phyloP scores from a whole-genome alignment of 2,888 invertebrate species.

The Caenorhabditis virilis region DNA sequence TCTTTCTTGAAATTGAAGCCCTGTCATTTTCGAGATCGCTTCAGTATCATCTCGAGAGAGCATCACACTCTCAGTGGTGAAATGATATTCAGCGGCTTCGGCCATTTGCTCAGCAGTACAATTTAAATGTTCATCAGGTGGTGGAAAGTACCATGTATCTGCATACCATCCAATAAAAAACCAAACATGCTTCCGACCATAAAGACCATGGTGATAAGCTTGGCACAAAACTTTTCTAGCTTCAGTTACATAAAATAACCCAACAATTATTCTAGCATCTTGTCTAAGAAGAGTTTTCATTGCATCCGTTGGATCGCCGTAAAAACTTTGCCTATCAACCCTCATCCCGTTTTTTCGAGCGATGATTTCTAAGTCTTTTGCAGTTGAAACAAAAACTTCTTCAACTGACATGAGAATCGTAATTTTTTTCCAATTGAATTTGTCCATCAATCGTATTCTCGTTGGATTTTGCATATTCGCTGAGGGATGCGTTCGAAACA shows the following conservation, averaged over 20 bases:
- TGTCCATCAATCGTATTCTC: constrained; percentile 6
- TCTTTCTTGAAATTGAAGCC: constrained; percentile 80
- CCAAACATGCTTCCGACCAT: constrained; percentile 96
- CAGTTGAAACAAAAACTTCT: constrained; percentile 82
- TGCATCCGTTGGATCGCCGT: constrained; percentile 91
- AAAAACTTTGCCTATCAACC: constrained; percentile 92
- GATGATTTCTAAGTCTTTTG: constrained; percentile 85
- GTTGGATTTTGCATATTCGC: constrained; percentile 84
- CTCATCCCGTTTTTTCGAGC: constrained; percentile 90
- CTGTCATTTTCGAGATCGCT: constrained; percentile 78
- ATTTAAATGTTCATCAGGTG: constrained; percentile 80
- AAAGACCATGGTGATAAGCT: constrained; percentile 85
- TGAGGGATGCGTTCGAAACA: constrained; percentile 97
- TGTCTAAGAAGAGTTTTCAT: constrained; percentile 88
- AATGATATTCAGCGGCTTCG: constrained; percentile 91
- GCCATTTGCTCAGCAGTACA: constrained; percentile 92
- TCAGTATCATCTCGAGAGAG: constrained; percentile 90
- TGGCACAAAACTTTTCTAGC: constrained; percentile 95
- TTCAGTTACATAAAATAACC: constrained; percentile 96
- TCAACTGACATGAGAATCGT: constrained; percentile 97
- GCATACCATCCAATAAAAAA: constrained; percentile 99
- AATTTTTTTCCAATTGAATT: constrained; percentile 87
- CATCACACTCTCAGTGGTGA: constrained; percentile 98
- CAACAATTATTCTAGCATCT: constrained; percentile 96
- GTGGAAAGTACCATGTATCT: constrained; percentile 95